Base-by-base conservation (phyloP, 2,797 vertebrate species). In the Synanceia verrucosa region DNA sequence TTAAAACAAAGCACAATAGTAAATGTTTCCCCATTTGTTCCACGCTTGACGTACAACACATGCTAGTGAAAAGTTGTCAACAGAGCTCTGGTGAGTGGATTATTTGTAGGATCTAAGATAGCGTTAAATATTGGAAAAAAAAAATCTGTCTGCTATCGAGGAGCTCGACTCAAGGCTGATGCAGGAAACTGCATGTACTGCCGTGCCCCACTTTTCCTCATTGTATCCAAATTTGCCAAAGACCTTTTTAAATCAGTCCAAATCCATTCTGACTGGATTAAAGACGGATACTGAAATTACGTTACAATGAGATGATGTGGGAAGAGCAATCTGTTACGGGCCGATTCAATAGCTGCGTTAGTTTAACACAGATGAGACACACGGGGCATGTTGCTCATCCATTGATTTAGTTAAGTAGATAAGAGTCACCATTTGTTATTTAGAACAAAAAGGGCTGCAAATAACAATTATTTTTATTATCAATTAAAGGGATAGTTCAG, bases 181-280 rank as follows among this genome's bases (percentile, higher is more conserved):
- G 65, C 29, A 58, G 63, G 70, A 76, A 71, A 62, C 69, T 70
- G 79, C 58, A 1, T 67, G 73, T 57, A 41, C 41, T 24, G 81
- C 62, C 11, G 52, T 78, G 88, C 78, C 90, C 90, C 68, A 89
- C 52, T 89, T 91, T 67, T 86, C 62, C 37, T 74, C 65, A 78
- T 79, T 81, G 81, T 82, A 76, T 67, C 70, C 73, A 85, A 81
- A 86, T 84, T 78, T 77, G 70, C 78, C 72, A 73, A 84, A 78
- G 76, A 85, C 77, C 78, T 70, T 85, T n/a, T 83, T 71, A 78
- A 73, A 78, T 84, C 65, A 73, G 43, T n/a, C 41, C 43, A 46
- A 85, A 82, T 73, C 66, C 71, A 83, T 67, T 79, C 43, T 52
- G 60, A 68, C 52, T 64, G 77, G 80, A 85, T 84, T 86, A 81